Base-by-base conservation (phyloP, 2,797 vertebrate species). In the Manis pentadactyla region DNA sequence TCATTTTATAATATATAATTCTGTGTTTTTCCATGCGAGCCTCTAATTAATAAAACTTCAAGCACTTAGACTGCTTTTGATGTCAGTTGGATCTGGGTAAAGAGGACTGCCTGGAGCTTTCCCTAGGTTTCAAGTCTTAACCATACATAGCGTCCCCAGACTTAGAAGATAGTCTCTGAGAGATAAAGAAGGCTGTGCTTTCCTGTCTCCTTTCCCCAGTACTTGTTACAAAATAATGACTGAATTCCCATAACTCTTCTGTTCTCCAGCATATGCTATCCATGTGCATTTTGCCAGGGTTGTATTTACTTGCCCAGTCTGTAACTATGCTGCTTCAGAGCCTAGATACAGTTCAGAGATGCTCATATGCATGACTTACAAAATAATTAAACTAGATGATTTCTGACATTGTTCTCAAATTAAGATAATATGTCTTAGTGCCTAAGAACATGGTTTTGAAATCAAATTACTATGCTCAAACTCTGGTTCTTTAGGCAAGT, bases 1-100 rank as follows among this genome's bases (percentile, higher is more conserved):
- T 93, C 29, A 75, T 96, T 79, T 93, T 74, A 66, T 59, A 79
- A 66, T 42, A 69, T 57, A 57, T 29, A 39, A 88, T 82, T 69
- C 84, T 25, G 42, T 55, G 23, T 82, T 93, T 93, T 90, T 59
- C 39, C n/a, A n/a, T 37, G 39, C 19, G 71, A 39, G 85, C 73
- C 14, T 86, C 21, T 93, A 64, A 79, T 73, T 46, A 85, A 31
- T 79, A 63, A 90, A 39, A 46, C 55, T 59, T 73, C 34, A 63
- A 84, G 31, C 29, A 57, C 4, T 68, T 21, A 57, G 31, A 74
- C 39, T 53, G 66, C 63, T 82, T 75, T 87, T 39, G n/a, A 49
- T 69, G 23, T 71, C 64, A 69, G 13, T 66, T 25, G 46, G 39
- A 90, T 46, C 42, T 34, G 46, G 31, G 74, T 79, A 27, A 77